These are phyloP conservation scores for Nanorana parkeri DNA, from an alignment of 2,113 vertebrate species.

Conservation along the genomic window DNA sequence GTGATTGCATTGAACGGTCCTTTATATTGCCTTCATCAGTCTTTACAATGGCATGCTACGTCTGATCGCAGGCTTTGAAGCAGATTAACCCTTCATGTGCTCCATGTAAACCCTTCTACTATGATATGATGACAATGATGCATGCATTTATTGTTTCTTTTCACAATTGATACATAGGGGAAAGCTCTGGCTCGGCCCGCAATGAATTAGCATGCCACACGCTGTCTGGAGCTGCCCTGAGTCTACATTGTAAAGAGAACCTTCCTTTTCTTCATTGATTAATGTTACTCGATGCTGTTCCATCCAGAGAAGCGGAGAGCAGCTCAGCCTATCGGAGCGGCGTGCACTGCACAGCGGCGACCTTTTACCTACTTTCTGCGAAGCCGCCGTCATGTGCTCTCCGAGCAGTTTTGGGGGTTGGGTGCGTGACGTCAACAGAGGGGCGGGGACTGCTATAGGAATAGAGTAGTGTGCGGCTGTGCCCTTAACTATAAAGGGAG, in stretches of 20 bases:
- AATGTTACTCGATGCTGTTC: not conserved
- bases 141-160: no score
- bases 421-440: constrained; percentile 1
- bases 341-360: constrained; percentile 34
- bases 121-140: no score
- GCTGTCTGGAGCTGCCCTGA: no score
- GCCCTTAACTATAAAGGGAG: constrained; percentile 20
- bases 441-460: not conserved
- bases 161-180: no score
- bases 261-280: not conserved
- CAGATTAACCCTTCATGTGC: no score
- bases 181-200: no score
- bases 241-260: not conserved
- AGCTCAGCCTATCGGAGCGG: not conserved
- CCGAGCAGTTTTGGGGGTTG: constrained; percentile 44
- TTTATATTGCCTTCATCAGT: no score
- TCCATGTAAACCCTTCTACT: no score
- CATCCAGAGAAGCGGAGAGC: constrained; percentile 3
- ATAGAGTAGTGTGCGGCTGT: not conserved
- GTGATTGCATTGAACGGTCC: no score
- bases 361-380: constrained; percentile 56
- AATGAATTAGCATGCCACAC: no score
- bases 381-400: constrained; percentile 43
- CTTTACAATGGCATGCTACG: no score
- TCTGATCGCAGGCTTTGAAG: no score